These are phyloP conservation scores for Aix galericulata DNA, from an alignment of 2,113 vertebrate genomes.

Conservation along the genomic window DNA sequence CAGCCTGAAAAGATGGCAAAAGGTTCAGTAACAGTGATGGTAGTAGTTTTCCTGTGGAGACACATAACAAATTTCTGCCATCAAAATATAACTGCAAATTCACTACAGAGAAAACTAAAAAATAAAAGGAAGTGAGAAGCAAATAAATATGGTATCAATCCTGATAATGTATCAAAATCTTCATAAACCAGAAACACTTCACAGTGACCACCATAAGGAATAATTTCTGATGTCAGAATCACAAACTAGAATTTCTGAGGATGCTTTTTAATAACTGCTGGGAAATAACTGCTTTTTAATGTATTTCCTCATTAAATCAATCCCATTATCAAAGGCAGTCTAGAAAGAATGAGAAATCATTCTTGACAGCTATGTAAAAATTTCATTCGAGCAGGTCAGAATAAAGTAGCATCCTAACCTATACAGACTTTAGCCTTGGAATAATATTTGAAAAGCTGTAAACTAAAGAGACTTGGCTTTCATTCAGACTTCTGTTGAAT, in stretches of 20 bases:
- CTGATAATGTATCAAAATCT: neutral
- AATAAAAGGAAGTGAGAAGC: neutral
- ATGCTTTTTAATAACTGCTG: neutral
- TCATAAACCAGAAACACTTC: neutral
- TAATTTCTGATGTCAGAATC: neutral
- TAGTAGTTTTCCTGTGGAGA: neutral
- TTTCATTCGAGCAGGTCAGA: neutral
- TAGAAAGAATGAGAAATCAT: neutral
- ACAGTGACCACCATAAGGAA: neutral
- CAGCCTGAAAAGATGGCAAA: neutral
- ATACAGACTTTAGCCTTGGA: neutral
- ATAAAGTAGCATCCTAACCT: constrained; percentile 4
- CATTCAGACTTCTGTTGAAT: neutral
- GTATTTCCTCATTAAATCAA: neutral
- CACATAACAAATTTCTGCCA: neutral
- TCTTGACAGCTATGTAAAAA: neutral
- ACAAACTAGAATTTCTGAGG: neutral
- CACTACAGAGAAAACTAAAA: neutral
- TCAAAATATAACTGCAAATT: neutral
- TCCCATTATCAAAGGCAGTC: neutral
- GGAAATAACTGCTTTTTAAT: neutral
- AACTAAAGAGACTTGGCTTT: neutral
- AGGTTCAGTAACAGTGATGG: neutral
- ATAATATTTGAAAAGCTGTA: constrained; percentile 32
- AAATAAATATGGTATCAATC: neutral